Evolutionary conservation across 2,888 invertebrate genomes (phyloP).

Genomic region (Myopa testacea): DNA sequence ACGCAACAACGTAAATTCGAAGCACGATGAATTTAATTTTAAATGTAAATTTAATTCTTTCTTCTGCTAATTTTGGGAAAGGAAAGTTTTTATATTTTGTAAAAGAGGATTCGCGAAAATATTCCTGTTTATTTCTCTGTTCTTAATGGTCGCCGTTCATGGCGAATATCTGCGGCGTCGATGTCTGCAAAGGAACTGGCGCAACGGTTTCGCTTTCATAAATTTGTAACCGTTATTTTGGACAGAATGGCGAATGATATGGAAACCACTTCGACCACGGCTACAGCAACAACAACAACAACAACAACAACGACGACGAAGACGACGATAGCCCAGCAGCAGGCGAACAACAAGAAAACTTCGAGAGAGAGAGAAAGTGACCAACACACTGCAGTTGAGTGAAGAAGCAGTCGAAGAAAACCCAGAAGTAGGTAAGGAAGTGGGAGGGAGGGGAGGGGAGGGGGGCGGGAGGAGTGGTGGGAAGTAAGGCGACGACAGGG

Average conservation of each 20-base stretch:
- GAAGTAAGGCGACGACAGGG: not conserved
- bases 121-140: not conserved
- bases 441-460: not conserved
- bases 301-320: not conserved
- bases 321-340: not conserved
- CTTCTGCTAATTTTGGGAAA: not conserved
- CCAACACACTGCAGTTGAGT: conserved; percentile 8
- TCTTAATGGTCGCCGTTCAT: conserved; percentile 28
- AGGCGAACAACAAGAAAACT: too few species aligned
- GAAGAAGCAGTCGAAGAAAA: not conserved
- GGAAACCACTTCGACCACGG: not conserved
- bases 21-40: too few species aligned
- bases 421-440: not conserved
- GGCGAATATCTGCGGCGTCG: conserved; percentile 51
- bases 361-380: conserved; percentile 11
- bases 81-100: not conserved
- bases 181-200: conserved; percentile 54
- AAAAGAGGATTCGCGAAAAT: not conserved
- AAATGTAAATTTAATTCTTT: too few species aligned
- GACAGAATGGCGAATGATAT: conserved; percentile 2
- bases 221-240: conserved; percentile 47
- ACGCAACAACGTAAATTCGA: too few species aligned
- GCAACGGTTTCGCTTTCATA: conserved; percentile 50
- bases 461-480: not conserved
- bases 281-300: conserved; percentile 4